Evolutionary conservation across 1,140 invertebrate genomes (phyloP).

Genomic region (Dendroctonus ponderosae): DNA sequence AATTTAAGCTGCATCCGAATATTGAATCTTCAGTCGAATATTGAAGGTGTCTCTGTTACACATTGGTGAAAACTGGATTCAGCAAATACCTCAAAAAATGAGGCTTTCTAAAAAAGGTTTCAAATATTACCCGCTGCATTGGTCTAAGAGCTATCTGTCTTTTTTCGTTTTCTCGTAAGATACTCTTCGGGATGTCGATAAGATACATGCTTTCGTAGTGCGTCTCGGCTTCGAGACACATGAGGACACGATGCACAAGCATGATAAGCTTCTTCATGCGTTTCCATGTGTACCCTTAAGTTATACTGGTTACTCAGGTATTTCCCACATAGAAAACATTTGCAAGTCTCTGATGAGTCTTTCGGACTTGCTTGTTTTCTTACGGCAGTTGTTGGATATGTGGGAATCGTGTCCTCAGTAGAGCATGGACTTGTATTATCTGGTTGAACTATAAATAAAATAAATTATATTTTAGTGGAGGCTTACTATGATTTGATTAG

Average conservation of each 20-base stretch:
- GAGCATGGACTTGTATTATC: constrained; percentile 33
- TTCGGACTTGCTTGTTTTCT: constrained; percentile 31
- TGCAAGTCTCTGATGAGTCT: constrained; percentile 49
- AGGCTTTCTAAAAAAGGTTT: too few species aligned
- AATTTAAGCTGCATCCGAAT: too few species aligned
- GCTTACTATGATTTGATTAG: too few species aligned
- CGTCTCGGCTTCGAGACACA: constrained; percentile 81
- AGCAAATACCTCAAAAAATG: too few species aligned
- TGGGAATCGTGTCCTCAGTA: constrained; percentile 16
- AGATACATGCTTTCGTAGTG: constrained; percentile 82
- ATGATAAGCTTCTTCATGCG: constrained; percentile 77
- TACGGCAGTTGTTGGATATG: constrained; percentile 9
- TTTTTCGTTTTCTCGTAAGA: constrained; percentile 47
- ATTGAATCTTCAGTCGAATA: too few species aligned
- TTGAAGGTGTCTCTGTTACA: too few species aligned
- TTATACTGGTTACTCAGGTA: constrained; percentile 88
- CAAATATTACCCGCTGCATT: too few species aligned
- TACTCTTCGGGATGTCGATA: constrained; percentile 71
- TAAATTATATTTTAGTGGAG: too few species aligned
- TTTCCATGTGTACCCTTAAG: constrained; percentile 84
- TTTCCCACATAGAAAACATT: constrained; percentile 80
- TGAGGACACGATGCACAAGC: constrained; percentile 82
- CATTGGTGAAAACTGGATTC: too few species aligned
- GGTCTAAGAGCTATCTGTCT: constrained; percentile 35
- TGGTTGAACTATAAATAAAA: constrained; percentile 19